Percentiles rank a stretch among this genome's conserved stretches.
Conservation (phyloP, 35 echinoderm and acorn worm species). For the Apostichopus japonicus region DNA sequence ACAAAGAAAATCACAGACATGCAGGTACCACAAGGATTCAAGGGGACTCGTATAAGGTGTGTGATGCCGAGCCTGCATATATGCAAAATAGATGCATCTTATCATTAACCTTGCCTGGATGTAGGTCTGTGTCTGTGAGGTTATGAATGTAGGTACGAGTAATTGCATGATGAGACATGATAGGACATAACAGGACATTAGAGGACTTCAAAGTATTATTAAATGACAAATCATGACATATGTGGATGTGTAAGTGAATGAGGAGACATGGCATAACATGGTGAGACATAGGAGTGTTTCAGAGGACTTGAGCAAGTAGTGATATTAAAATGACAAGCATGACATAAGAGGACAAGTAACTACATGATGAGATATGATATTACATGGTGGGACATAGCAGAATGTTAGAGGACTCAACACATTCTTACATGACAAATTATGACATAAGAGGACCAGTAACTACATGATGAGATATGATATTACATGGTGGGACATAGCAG, state of each 20-base stretch:
- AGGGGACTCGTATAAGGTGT: neutral
- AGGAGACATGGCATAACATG: neutral
- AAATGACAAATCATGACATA: neutral
- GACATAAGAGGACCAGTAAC: neutral
- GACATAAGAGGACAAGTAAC: neutral
- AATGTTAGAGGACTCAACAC: neutral
- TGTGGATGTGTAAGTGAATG: no score
- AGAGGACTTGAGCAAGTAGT: neutral
- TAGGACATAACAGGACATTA: neutral
- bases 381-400: neutral
- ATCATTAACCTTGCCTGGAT: no score
- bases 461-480: no score
- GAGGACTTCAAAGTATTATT: neutral
- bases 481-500: neutral
- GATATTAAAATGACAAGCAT: neutral
- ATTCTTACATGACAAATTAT: neutral
- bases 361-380: no score
- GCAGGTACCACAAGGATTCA: neutral
- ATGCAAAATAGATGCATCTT: conserved; percentile 2
- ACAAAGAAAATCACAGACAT: neutral
- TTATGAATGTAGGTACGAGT: no score
- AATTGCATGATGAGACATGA: neutral
- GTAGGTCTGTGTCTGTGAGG: no score
- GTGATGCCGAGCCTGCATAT: neutral
- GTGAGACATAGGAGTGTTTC: neutral